Evolutionary conservation across 2,113 vertebrate genomes (phyloP).

Genomic region (Poecilia latipinna): DNA sequence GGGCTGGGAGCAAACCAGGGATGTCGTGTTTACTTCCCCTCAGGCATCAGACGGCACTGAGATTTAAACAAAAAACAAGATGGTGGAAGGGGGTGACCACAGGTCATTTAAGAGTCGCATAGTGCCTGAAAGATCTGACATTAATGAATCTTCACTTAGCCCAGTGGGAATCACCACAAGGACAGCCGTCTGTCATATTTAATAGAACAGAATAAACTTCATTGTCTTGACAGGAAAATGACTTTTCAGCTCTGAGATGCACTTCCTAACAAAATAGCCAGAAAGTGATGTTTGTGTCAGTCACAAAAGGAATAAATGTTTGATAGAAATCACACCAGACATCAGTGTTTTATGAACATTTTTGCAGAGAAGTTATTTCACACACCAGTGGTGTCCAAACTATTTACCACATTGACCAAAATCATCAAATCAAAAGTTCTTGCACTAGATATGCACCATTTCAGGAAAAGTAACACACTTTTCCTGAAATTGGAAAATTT

Average conservation of each 20-base stretch:
- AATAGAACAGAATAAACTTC: neutral
- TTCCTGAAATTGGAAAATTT: too few relatives aligned
- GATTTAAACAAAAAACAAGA: constrained; percentile 18
- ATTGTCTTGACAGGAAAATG: neutral
- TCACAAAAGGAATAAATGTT: neutral
- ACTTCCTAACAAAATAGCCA: neutral
- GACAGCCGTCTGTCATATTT: neutral
- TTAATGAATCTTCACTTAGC: neutral
- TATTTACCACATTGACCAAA: too few relatives aligned
- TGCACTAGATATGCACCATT: too few relatives aligned
- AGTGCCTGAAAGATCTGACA: neutral
- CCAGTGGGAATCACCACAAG: neutral
- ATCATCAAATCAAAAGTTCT: too few relatives aligned
- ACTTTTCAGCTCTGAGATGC: neutral
- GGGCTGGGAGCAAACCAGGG: neutral
- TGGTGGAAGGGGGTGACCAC: constrained; percentile 2
- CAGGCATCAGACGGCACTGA: constrained; percentile 37
- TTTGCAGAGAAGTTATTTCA: too few relatives aligned
- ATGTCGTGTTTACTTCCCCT: constrained; percentile 36
- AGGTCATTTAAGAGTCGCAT: constrained; percentile 1
- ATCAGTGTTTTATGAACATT: too few relatives aligned
- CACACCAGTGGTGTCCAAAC: too few relatives aligned
- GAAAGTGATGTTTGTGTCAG: neutral
- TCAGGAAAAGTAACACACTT: too few relatives aligned
- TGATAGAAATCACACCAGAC: neutral